Evolutionary conservation across 2,797 vertebrate genomes (phyloP).

Genomic region (Spinus pinus): DNA sequence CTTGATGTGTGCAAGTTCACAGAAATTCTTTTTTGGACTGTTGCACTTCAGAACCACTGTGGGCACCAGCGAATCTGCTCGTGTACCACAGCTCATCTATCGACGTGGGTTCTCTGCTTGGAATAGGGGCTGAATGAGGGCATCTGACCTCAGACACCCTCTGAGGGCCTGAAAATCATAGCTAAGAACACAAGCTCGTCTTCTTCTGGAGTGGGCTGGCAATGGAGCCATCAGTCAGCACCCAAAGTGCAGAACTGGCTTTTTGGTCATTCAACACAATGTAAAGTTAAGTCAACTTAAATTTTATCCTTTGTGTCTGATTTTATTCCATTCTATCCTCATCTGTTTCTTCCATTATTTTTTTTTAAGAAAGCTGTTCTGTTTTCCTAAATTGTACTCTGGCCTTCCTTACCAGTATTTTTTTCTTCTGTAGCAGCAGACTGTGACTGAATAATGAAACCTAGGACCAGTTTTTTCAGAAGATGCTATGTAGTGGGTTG

Average conservation of each 20-base stretch:
- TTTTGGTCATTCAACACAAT: background rate
- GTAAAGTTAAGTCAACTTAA: background rate
- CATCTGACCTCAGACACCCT: background rate
- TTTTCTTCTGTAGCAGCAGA: background rate
- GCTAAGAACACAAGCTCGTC: background rate
- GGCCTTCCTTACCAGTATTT: background rate
- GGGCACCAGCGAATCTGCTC: rapidly evolving
- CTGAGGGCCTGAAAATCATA: background rate
- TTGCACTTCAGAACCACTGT: background rate
- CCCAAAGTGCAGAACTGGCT: background rate
- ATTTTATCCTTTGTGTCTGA: background rate
- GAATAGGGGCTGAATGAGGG: background rate
- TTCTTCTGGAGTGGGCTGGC: background rate
- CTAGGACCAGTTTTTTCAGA: background rate
- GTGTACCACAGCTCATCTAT: rapidly evolving
- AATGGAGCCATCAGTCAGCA: background rate
- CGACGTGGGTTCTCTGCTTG: background rate
- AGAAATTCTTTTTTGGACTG: background rate
- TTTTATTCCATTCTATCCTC: background rate
- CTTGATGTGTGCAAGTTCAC: background rate
- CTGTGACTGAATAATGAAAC: background rate
- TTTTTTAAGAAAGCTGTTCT: background rate
- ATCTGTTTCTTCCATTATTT: background rate
- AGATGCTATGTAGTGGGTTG: background rate
- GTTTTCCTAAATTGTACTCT: background rate